phyloP scores from a whole-genome alignment of 2,888 invertebrate genomes.

The Maniola hyperantus region DNA sequence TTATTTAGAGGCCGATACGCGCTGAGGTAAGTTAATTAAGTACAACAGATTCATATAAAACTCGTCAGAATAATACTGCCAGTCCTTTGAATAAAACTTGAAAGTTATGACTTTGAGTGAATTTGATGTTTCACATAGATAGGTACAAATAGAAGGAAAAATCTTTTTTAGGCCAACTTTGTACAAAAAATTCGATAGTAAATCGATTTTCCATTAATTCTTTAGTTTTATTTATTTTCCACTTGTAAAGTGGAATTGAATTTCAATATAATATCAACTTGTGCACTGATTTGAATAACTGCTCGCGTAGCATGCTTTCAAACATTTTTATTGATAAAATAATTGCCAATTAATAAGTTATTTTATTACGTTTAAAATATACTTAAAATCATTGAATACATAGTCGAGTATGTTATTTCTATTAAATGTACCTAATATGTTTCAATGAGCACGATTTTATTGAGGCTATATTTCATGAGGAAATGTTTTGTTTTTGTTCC shows the following conservation, averaged over 20 bases:
- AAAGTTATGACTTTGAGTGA: background rate
- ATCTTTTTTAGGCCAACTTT: too few species aligned
- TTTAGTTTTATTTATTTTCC: background rate
- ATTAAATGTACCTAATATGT: conserved; percentile 20
- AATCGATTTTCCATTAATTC: background rate
- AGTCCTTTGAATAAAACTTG: background rate
- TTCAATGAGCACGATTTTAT: conserved; percentile 25
- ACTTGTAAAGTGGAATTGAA: background rate
- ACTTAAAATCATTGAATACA: conserved; percentile 4
- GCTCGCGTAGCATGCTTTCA: background rate
- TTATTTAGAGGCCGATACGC: conserved; percentile 35
- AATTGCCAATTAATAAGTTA: conserved; percentile 8
- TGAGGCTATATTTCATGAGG: conserved; percentile 22
- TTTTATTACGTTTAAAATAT: background rate
- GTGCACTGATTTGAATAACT: background rate
- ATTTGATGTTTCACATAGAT: background rate
- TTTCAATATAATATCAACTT: background rate
- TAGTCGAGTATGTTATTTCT: background rate
- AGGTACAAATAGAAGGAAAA: background rate
- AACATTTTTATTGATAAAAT: conserved; percentile 3
- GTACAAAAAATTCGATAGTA: too few species aligned
- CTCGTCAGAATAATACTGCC: background rate
- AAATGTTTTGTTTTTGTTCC: conserved; percentile 22
- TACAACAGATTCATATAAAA: conserved; percentile 23
- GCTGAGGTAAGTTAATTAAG: conserved; percentile 21